A percentile compares a stretch with the other conserved stretches of the same genome.
These are phyloP conservation scores for Morelia viridis DNA, from an alignment of 2,797 vertebrate genomes.

Conservation along the genomic window DNA sequence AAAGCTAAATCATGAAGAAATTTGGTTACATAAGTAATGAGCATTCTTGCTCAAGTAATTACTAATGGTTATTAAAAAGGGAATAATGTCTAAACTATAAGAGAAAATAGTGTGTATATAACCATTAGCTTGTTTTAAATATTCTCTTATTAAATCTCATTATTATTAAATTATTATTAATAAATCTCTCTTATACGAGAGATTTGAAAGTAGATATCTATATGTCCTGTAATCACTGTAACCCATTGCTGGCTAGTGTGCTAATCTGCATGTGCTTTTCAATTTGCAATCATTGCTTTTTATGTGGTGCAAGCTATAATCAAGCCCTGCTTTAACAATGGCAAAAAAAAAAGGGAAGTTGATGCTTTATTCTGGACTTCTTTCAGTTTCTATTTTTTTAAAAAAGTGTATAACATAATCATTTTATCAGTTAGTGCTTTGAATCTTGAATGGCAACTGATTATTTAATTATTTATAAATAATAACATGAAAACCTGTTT, in stretches of 20 bases:
- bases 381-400: background rate
- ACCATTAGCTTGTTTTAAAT: constrained; percentile 10
- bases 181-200: background rate
- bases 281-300: constrained; percentile 44
- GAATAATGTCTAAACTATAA: constrained; percentile 33
- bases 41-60: constrained; percentile 25
- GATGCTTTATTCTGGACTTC: background rate
- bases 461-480: constrained; percentile 28
- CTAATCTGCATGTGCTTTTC: constrained; percentile 37
- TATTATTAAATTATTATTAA: no score
- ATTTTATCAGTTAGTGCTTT: constrained; percentile 29
- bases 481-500: constrained; percentile 16
- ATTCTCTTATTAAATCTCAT: constrained; percentile 5
- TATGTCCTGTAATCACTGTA: constrained; percentile 34
- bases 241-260: constrained; percentile 10
- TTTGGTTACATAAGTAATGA: constrained; percentile 1
- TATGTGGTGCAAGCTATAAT: constrained; percentile 2
- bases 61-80: constrained; percentile 16
- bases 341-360: background rate
- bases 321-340: constrained; percentile 33
- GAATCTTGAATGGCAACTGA: constrained; percentile 31
- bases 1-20: constrained; percentile 43
- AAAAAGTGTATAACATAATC: background rate
- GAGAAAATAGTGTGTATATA: background rate
- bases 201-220: constrained; percentile 8